These are phyloP conservation scores for Drusus annulatus DNA, from an alignment of 1,140 invertebrate species.

Conservation along the genomic window DNA sequence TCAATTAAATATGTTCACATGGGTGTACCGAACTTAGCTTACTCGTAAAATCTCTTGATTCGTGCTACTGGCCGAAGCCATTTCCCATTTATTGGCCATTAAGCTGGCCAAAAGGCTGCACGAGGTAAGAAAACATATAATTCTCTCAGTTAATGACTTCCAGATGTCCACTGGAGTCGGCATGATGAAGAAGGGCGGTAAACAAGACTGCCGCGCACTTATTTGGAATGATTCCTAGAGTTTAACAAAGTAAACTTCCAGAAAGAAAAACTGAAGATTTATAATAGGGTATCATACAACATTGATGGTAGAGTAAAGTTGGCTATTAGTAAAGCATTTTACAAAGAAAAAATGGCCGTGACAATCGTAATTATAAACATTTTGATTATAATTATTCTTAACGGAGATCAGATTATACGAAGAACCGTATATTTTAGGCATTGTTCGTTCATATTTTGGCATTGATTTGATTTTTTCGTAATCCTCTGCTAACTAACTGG, in stretches of 20 bases:
- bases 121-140: conserved; percentile 33
- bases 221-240: conserved; percentile 21
- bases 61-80: not conserved
- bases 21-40: not conserved
- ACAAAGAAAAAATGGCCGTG: too few species aligned
- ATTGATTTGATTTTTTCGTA: too few species aligned
- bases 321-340: too few species aligned
- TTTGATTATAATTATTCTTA: too few species aligned
- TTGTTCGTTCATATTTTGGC: too few species aligned
- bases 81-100: conserved; percentile 34
- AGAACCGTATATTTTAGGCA: too few species aligned
- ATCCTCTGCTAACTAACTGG: too few species aligned
- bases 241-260: not conserved
- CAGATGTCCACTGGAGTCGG: conserved; percentile 40
- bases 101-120: conserved; percentile 21
- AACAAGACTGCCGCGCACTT: conserved; percentile 20
- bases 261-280: not conserved
- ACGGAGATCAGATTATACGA: too few species aligned
- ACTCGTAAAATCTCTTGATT: conserved; percentile 17
- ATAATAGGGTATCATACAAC: not conserved
- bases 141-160: conserved; percentile 35
- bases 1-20: too few species aligned
- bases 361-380: too few species aligned
- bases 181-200: conserved; percentile 17
- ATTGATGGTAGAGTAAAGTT: too few species aligned